A percentile compares a stretch with the other conserved stretches of the same genome.
Conservation (phyloP, 2,888 invertebrate species). For the Catocala fraxini region DNA sequence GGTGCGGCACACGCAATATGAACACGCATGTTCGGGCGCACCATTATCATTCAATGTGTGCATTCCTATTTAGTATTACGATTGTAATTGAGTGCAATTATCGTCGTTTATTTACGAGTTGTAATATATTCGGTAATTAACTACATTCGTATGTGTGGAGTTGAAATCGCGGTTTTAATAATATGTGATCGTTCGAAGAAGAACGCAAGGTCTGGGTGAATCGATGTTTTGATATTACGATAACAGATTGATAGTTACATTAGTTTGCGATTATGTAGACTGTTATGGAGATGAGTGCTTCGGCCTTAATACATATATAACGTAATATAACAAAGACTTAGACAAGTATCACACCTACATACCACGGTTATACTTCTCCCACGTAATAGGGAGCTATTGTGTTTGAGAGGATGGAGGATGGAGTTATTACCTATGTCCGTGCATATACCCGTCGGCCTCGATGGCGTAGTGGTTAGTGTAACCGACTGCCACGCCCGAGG, state of each 20-base stretch:
- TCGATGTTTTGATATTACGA: conserved; percentile 14
- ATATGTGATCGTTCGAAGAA: conserved; percentile 30
- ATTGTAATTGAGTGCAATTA: conserved; percentile 36
- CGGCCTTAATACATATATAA: too few relatives aligned
- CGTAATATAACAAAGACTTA: too few relatives aligned
- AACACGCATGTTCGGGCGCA: conserved; percentile 27
- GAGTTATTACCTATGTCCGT: too few relatives aligned
- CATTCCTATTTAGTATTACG: conserved; percentile 30
- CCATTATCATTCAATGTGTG: conserved; percentile 21
- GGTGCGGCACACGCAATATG: conserved; percentile 41
- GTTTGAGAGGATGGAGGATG: too few relatives aligned
- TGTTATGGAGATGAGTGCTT: too few relatives aligned
- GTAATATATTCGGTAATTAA: conserved; percentile 25
- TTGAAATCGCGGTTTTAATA: conserved; percentile 34
- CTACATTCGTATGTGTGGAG: conserved; percentile 7
- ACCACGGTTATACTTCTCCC: too few relatives aligned
- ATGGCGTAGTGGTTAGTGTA: too few relatives aligned
- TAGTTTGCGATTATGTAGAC: neutral
- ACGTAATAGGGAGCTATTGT: too few relatives aligned
- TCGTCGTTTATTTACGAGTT: conserved; percentile 12
- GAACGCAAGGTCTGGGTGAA: conserved; percentile 32
- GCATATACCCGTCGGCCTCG: too few relatives aligned
- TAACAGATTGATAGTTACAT: neutral
- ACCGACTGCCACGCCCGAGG: too few relatives aligned
- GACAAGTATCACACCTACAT: too few relatives aligned